These are phyloP conservation scores for Barbus barbus DNA, from an alignment of 2,113 vertebrate genomes.

Conservation along the genomic window DNA sequence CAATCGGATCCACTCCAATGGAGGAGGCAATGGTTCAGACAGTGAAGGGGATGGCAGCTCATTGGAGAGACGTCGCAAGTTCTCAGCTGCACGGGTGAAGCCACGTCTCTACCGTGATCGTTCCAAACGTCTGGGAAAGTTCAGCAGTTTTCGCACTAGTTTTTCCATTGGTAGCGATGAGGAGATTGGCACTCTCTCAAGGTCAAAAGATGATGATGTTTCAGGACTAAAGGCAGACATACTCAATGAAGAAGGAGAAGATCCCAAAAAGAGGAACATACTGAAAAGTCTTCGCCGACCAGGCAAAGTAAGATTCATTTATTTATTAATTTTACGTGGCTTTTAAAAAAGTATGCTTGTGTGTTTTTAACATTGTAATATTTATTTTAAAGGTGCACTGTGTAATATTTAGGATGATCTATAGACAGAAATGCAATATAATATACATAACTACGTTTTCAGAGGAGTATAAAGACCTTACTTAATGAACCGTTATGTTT, in stretches of 20 bases:
- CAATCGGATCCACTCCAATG: conserved; percentile 89
- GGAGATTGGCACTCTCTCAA: conserved; percentile 82
- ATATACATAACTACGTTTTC: too few species aligned
- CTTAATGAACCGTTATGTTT: too few species aligned
- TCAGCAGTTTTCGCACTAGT: conserved; percentile 88
- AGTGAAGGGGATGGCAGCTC: conserved; percentile 93
- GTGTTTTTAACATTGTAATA: neutral
- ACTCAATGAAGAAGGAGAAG: conserved; percentile 79
- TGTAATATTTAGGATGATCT: too few species aligned
- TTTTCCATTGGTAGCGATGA: conserved; percentile 91
- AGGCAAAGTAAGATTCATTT: conserved; percentile 81
- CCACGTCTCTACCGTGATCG: conserved; percentile 87
- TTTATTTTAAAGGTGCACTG: too few species aligned
- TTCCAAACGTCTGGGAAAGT: conserved; percentile 87
- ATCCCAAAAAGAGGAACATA: conserved; percentile 88
- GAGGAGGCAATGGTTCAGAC: conserved; percentile 89
- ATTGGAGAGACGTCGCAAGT: conserved; percentile 84
- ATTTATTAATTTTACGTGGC: neutral
- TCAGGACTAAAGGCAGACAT: conserved; percentile 82
- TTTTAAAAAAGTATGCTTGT: neutral
- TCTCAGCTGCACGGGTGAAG: conserved; percentile 78
- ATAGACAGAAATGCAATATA: too few species aligned
- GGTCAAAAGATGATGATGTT: conserved; percentile 89
- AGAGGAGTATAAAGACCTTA: too few species aligned
- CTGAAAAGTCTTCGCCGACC: conserved; percentile 89